Conservation (phyloP, 2,113 vertebrate species). For the Mixornis gularis region DNA sequence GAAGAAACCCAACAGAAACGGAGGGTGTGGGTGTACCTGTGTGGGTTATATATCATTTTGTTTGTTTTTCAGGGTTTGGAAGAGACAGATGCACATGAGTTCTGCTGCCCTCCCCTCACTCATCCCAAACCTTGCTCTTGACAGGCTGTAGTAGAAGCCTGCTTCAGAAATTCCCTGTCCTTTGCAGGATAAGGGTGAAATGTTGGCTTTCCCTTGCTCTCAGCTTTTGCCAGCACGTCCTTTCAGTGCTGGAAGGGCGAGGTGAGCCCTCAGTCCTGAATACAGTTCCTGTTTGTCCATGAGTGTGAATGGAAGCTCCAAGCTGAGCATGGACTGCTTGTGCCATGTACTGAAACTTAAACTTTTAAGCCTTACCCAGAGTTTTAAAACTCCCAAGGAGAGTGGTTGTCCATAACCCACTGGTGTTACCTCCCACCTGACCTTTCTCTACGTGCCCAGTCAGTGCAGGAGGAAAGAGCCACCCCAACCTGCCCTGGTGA, state of each 20-base stretch:
- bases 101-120: neutral
- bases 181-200: neutral
- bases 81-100: rapidly evolving
- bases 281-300: rapidly evolving
- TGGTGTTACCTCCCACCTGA: neutral
- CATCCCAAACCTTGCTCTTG: neutral
- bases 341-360: neutral
- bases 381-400: neutral
- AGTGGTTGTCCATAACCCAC: rapidly evolving
- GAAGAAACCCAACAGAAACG: neutral
- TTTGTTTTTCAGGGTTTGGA: neutral
- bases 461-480: neutral
- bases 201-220: neutral
- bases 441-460: neutral
- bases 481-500: neutral
- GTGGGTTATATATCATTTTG: rapidly evolving
- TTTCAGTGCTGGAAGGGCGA: neutral
- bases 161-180: neutral
- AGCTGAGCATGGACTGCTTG: neutral
- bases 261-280: neutral
- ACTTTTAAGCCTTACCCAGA: neutral
- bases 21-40: neutral
- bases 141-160: neutral
- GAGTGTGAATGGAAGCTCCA: neutral
- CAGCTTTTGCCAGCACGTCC: neutral